These are phyloP conservation scores for Drosophila jambulina DNA, from an alignment of 1,140 invertebrate genomes.

Conservation along the genomic window DNA sequence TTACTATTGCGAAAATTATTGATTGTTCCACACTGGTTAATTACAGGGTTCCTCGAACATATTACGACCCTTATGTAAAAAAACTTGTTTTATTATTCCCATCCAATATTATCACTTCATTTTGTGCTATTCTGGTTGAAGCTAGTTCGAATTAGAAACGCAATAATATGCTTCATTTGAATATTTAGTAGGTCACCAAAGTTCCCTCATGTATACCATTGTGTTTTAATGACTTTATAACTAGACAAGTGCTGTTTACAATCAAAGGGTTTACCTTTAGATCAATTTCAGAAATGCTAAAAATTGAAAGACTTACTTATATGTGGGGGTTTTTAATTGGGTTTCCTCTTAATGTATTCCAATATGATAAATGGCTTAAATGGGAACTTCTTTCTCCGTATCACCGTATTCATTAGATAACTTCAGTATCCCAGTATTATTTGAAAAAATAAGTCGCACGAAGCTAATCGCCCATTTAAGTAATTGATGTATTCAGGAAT, in stretches of 20 bases:
- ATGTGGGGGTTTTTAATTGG: not conserved
- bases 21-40: slow-evolving; percentile 12
- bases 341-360: not conserved
- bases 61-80: slow-evolving; percentile 7
- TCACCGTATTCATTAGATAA: slow-evolving; percentile 10
- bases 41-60: slow-evolving; percentile 9
- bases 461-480: not conserved
- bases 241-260: too few relatives aligned
- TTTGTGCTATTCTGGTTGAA: slow-evolving; percentile 2
- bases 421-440: not conserved
- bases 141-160: not conserved
- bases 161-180: slow-evolving; percentile 10
- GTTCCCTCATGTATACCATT: not conserved
- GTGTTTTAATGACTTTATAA: not conserved
- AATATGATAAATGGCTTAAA: not conserved
- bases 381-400: slow-evolving; percentile 4
- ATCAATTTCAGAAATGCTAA: not conserved
- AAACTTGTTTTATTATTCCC: slow-evolving; percentile 3
- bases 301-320: not conserved
- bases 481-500: slow-evolving; percentile 25
- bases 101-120: not conserved
- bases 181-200: slow-evolving; percentile 9
- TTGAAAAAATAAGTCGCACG: slow-evolving; percentile 22
- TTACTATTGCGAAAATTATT: slow-evolving; percentile 12
- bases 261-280: not conserved